Evolutionary conservation across 2,113 vertebrate species (phyloP).

Genomic region (Lophochroa leadbeateri): DNA sequence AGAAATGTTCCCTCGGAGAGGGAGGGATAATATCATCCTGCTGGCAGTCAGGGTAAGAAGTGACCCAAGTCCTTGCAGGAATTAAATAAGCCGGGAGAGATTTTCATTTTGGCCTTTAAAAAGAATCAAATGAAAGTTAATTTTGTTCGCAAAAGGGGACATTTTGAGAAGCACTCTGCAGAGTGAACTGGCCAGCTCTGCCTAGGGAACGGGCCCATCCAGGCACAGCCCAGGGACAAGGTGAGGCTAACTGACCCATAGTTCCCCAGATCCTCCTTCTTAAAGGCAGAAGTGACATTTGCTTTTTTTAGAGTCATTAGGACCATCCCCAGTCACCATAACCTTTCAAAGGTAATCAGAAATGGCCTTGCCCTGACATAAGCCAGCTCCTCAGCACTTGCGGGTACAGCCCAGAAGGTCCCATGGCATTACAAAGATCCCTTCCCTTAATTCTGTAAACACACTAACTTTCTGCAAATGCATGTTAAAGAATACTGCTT

Average conservation of each 20-base stretch:
- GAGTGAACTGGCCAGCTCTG: fast-evolving
- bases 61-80: neutral
- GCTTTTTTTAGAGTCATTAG: neutral
- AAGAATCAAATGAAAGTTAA: neutral
- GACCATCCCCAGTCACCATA: neutral
- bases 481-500: neutral
- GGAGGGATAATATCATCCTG: neutral
- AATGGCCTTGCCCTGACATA: neutral
- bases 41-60: neutral
- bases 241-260: neutral
- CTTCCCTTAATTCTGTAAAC: neutral
- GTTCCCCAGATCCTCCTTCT: neutral
- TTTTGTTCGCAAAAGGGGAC: neutral
- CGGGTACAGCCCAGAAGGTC: neutral
- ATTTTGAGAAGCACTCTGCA: neutral
- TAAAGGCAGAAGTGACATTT: neutral
- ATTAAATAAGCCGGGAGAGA: neutral
- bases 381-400: neutral
- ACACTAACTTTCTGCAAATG: neutral
- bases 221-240: neutral
- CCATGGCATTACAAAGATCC: neutral
- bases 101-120: neutral
- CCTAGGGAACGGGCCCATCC: neutral
- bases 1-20: neutral
- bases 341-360: neutral